phyloP scores from a whole-genome alignment of 2,797 vertebrate genomes.

The Catharus ustulatus region DNA sequence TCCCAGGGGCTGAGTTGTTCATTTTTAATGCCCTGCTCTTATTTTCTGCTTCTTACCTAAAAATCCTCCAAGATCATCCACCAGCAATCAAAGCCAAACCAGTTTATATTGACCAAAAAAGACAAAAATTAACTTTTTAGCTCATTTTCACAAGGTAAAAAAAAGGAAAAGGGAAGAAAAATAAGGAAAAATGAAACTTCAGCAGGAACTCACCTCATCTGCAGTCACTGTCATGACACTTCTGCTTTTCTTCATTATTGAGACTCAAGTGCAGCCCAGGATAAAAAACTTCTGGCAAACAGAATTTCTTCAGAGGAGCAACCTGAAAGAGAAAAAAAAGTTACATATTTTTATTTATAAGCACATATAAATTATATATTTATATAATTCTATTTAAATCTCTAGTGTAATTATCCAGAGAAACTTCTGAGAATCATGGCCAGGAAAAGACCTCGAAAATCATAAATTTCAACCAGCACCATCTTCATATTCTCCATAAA shows the following conservation, averaged over 20 bases:
- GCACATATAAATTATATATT: too few relatives aligned
- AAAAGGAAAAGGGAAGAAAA: neutral
- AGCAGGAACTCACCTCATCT: slow-evolving; percentile 82
- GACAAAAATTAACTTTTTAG: neutral
- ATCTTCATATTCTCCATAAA: neutral
- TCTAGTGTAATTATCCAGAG: neutral
- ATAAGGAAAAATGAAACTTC: neutral
- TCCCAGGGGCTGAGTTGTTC: rapidly evolving
- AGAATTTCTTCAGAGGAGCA: neutral
- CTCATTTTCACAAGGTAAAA: neutral
- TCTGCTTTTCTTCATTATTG: slow-evolving; percentile 94
- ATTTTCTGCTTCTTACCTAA: neutral
- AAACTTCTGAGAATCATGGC: neutral
- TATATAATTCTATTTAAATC: neutral
- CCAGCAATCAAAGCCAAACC: neutral
- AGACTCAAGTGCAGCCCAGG: neutral
- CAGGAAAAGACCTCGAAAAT: neutral
- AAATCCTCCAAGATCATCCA: neutral
- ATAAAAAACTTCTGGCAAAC: neutral
- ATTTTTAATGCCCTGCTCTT: neutral
- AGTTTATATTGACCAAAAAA: neutral
- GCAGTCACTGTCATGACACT: slow-evolving; percentile 88
- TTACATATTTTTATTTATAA: neutral
- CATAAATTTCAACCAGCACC: neutral
- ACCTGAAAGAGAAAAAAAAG: slow-evolving; percentile 27